Evolutionary conservation across 2,797 vertebrate species (phyloP).

Genomic region (Muscicapa comitata): DNA sequence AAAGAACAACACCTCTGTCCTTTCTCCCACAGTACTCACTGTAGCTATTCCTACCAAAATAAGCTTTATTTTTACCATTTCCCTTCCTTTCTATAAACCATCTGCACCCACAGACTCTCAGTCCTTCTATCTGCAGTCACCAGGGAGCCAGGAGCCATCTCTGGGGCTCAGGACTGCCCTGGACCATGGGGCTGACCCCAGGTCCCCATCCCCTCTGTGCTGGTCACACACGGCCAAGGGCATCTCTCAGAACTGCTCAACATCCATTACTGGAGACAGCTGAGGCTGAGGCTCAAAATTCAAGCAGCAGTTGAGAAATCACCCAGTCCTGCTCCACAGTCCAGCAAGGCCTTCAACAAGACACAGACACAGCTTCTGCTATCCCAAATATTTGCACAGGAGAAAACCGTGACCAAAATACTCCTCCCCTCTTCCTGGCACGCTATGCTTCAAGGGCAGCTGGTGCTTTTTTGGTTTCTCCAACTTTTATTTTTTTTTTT

Average conservation of each 20-base stretch:
- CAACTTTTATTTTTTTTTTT: neutral
- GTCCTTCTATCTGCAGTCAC: neutral
- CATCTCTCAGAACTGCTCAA: accelerated
- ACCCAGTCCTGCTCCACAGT: neutral
- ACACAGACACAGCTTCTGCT: neutral
- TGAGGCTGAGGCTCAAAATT: neutral
- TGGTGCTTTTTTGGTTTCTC: neutral
- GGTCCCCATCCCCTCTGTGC: neutral
- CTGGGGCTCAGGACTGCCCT: neutral
- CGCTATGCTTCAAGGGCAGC: accelerated
- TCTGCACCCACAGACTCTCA: neutral
- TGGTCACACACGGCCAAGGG: neutral
- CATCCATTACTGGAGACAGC: accelerated
- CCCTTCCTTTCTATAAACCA: neutral
- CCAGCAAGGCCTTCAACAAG: neutral
- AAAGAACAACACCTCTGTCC: neutral
- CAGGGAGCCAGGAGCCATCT: neutral
- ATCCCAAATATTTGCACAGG: neutral
- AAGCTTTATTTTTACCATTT: neutral
- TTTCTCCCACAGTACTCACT: neutral
- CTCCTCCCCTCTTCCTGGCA: neutral
- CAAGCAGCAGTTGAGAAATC: neutral
- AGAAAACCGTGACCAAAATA: neutral
- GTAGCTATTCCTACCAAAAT: neutral
- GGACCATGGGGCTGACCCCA: neutral